phyloP scores from a whole-genome alignment of 2,797 vertebrate species.

The Perdix hodgsoniae region DNA sequence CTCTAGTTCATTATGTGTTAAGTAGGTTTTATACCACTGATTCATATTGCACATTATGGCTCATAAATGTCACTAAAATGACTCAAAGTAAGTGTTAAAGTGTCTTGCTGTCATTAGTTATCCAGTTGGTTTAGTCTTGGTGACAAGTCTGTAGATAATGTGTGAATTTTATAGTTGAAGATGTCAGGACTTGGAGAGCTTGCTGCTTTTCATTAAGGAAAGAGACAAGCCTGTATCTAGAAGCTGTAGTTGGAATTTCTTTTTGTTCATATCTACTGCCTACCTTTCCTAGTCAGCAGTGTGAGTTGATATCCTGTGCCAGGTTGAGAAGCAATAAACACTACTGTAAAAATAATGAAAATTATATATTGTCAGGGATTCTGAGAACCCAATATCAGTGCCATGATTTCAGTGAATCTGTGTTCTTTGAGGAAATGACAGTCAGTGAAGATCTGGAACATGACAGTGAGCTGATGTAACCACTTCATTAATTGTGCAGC shows the following conservation, averaged over 20 bases:
- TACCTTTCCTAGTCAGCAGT: neutral
- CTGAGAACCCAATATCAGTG: neutral
- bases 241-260: neutral
- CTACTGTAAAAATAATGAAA: neutral
- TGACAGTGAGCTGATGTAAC: neutral
- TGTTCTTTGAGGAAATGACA: neutral
- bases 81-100: neutral
- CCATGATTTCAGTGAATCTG: neutral
- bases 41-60: slow-evolving; percentile 19
- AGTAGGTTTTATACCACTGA: slow-evolving; percentile 15
- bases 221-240: neutral
- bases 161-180: slow-evolving; percentile 22
- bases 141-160: slow-evolving; percentile 35
- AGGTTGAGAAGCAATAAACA: neutral
- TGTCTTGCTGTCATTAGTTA: slow-evolving; percentile 5
- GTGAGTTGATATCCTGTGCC: neutral
- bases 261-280: neutral
- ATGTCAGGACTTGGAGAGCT: neutral
- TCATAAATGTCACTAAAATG: slow-evolving; percentile 42
- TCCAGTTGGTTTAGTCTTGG: neutral
- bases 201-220: neutral
- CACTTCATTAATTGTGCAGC: neutral
- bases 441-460: neutral
- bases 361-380: neutral
- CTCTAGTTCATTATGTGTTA: neutral